These are phyloP conservation scores for Morus bassanus DNA, from an alignment of 2,797 vertebrate genomes.

Conservation along the genomic window DNA sequence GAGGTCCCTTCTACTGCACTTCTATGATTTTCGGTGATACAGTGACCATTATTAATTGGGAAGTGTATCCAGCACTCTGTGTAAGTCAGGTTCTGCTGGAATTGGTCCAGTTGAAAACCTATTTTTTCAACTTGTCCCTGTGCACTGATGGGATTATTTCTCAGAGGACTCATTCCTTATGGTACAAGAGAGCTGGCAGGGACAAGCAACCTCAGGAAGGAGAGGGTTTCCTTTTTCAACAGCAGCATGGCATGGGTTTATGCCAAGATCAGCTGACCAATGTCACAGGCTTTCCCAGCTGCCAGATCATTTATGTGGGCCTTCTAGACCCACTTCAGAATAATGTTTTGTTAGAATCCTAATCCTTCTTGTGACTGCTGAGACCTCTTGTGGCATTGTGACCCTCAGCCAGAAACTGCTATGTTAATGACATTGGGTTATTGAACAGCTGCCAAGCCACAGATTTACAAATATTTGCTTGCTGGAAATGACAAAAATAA, in stretches of 20 bases:
- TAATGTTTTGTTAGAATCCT: not conserved
- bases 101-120: not conserved
- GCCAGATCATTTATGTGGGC: not conserved
- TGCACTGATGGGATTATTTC: not conserved
- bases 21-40: not conserved
- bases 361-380: not conserved
- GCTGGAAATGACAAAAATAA: not conserved
- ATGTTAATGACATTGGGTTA: not conserved
- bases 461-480: not conserved
- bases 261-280: not conserved
- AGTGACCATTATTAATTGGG: not conserved
- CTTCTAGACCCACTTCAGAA: not conserved
- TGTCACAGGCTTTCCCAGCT: not conserved
- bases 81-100: not conserved
- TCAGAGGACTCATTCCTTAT: not conserved
- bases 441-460: not conserved
- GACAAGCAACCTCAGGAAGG: not conserved
- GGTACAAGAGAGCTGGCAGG: not conserved
- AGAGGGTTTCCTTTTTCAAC: not conserved
- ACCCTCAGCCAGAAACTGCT: not conserved
- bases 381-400: not conserved
- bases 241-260: not conserved
- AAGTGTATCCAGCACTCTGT: not conserved
- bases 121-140: not conserved
- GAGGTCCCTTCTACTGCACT: not conserved